Conservation (phyloP, 2,888 invertebrate genomes). For the Lithosia quadra region DNA sequence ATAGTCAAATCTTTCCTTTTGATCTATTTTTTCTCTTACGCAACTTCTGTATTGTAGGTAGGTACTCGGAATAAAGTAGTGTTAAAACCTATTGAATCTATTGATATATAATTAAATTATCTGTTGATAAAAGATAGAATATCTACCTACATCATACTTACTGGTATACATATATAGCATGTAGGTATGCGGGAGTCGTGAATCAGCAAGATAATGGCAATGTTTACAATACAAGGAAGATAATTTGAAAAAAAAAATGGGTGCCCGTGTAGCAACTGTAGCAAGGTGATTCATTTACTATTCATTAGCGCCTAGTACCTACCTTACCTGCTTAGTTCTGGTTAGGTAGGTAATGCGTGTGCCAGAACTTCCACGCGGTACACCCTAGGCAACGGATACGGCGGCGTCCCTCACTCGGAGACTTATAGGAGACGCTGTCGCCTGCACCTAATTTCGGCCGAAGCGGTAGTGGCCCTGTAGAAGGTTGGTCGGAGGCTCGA, state of each 20-base stretch:
- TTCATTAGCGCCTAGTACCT: background rate
- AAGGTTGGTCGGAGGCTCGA: too few relatives aligned
- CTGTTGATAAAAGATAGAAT: slow-evolving; percentile 2
- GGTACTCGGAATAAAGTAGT: too few relatives aligned
- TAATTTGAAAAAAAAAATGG: background rate
- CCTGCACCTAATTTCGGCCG: too few relatives aligned
- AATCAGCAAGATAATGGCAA: background rate
- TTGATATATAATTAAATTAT: background rate
- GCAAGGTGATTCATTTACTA: background rate
- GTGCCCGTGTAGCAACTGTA: background rate
- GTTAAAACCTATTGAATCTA: background rate
- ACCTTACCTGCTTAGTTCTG: too few relatives aligned
- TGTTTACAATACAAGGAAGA: slow-evolving; percentile 6
- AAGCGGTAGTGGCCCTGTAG: too few relatives aligned
- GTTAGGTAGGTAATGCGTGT: background rate
- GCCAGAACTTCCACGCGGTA: too few relatives aligned
- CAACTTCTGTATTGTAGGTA: background rate
- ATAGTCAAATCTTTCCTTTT: background rate
- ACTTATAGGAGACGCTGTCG: too few relatives aligned
- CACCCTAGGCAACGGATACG: too few relatives aligned
- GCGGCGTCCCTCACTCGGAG: too few relatives aligned
- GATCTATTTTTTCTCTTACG: slow-evolving; percentile 4
- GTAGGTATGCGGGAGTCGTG: background rate
- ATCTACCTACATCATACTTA: background rate
- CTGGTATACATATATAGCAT: background rate